Percentiles rank a stretch among this genome's conserved stretches.
Evolutionary conservation across 1,140 invertebrate genomes (phyloP).

Genomic region (Bombyx mandarina): DNA sequence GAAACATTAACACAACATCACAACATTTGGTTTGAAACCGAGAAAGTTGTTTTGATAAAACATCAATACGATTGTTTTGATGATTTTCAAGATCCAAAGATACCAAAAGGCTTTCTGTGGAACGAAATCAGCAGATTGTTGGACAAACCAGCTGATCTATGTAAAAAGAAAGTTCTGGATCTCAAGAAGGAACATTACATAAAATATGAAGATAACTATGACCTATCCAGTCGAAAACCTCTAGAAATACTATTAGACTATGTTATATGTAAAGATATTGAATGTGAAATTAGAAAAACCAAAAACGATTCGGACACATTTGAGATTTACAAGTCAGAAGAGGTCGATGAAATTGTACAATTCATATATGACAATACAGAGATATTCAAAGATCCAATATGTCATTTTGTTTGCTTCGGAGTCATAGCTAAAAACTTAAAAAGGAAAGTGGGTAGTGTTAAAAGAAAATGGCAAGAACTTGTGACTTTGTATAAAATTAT

Average conservation of each 20-base stretch:
- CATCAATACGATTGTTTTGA: conserved; percentile 57
- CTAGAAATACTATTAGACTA: conserved; percentile 47
- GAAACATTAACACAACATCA: conserved; percentile 8
- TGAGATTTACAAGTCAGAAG: conserved; percentile 31
- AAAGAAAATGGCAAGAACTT: conserved; percentile 43
- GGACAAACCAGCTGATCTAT: conserved; percentile 38
- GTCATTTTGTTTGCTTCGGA: conserved; percentile 52
- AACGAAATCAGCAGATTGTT: conserved; percentile 51
- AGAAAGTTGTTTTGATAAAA: conserved; percentile 45
- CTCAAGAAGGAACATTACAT: conserved; percentile 38
- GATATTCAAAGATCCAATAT: conserved; percentile 50
- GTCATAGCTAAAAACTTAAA: conserved; percentile 32
- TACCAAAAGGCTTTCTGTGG: conserved; percentile 55
- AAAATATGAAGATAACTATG: conserved; percentile 34
- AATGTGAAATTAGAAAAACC: conserved; percentile 24
- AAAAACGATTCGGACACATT: conserved; percentile 8
- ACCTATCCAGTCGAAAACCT: conserved; percentile 30
- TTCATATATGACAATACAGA: conserved; percentile 54
- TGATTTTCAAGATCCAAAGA: conserved; percentile 51
- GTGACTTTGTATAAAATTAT: conserved; percentile 40
- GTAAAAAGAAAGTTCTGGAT: conserved; percentile 39
- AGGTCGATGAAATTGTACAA: conserved; percentile 46
- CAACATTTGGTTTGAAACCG: conserved; percentile 33
- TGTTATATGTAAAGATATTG: conserved; percentile 46
- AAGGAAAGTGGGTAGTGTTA: conserved; percentile 26